A percentile compares a stretch with the other conserved stretches of the same genome.
phyloP scores from a whole-genome alignment of 2,888 invertebrate genomes.

The Drosophila trichaetosa region DNA sequence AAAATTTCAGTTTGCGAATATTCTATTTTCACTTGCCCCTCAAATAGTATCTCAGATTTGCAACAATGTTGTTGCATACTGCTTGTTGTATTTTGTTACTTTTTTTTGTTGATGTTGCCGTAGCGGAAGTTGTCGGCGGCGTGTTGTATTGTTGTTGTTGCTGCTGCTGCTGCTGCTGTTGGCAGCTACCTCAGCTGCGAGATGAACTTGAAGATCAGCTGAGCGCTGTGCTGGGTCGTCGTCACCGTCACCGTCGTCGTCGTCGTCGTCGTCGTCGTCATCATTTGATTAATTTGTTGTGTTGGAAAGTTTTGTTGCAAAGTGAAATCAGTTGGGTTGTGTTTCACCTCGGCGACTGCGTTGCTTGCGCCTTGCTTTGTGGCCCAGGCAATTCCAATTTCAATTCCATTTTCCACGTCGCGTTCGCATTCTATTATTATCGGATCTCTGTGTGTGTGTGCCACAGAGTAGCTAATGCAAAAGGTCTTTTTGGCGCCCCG shows the following conservation, averaged over 20 bases:
- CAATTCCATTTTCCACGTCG: slow-evolving; percentile 72
- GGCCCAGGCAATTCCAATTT: slow-evolving; percentile 48
- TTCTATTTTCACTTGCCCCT: not conserved
- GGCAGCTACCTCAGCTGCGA: slow-evolving; percentile 37
- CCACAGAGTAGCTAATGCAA: slow-evolving; percentile 46
- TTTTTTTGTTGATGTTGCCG: slow-evolving; percentile 28
- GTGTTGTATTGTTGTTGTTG: slow-evolving; percentile 47
- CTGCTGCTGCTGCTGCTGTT: slow-evolving; percentile 22
- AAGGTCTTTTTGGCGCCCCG: slow-evolving; percentile 62
- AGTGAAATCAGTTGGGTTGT: slow-evolving; percentile 70
- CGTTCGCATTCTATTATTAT: slow-evolving; percentile 69
- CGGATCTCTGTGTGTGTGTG: slow-evolving; percentile 28
- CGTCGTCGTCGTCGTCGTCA: slow-evolving; percentile 40
- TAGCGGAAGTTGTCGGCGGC: slow-evolving; percentile 72
- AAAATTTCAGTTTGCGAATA: not conserved
- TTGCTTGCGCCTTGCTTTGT: slow-evolving; percentile 16
- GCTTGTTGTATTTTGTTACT: slow-evolving; percentile 29
- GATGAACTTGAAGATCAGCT: slow-evolving; percentile 77
- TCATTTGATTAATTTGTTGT: slow-evolving; percentile 76
- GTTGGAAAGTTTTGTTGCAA: slow-evolving; percentile 76
- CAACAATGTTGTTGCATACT: slow-evolving; percentile 63
- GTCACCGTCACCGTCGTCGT: slow-evolving; percentile 28
- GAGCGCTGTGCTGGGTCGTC: slow-evolving; percentile 42
- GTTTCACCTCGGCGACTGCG: slow-evolving; percentile 39
- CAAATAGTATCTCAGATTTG: slow-evolving; percentile 55